phyloP scores from a whole-genome alignment of 2,113 vertebrate genomes.

The Tautogolabrus adspersus region DNA sequence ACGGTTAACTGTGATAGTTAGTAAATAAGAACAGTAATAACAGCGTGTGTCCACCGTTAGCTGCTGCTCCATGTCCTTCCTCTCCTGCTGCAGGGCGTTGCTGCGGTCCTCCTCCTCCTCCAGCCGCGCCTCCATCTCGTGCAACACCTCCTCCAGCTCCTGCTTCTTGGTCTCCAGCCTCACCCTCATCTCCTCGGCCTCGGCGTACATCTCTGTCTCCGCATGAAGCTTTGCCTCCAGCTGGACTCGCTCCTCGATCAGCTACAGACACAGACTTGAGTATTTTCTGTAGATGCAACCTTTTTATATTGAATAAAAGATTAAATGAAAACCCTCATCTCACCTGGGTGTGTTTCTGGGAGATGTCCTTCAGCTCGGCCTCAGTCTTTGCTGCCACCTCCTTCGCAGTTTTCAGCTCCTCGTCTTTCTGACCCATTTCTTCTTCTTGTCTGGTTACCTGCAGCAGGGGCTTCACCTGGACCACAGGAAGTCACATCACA shows the following conservation, averaged over 20 bases:
- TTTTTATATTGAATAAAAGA: too few species aligned
- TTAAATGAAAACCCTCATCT: accelerated
- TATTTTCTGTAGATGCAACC: not conserved
- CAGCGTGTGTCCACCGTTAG: slow-evolving; percentile 84
- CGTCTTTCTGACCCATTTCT: slow-evolving; percentile 96
- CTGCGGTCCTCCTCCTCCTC: slow-evolving; percentile 94
- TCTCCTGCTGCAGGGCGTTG: slow-evolving; percentile 88
- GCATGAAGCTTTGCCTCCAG: slow-evolving; percentile 91
- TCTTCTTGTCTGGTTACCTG: slow-evolving; percentile 97
- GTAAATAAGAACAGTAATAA: too few species aligned
- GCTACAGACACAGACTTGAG: slow-evolving; percentile 66
- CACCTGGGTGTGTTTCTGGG: slow-evolving; percentile 91
- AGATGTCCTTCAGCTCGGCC: slow-evolving; percentile 89
- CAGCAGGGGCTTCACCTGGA: slow-evolving; percentile 95
- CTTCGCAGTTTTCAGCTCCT: slow-evolving; percentile 89
- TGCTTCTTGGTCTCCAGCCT: slow-evolving; percentile 92
- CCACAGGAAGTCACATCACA: not conserved
- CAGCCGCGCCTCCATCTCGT: slow-evolving; percentile 94
- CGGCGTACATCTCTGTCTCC: slow-evolving; percentile 90
- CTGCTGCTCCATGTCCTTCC: slow-evolving; percentile 93
- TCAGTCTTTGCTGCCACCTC: slow-evolving; percentile 89
- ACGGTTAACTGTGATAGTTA: too few species aligned
- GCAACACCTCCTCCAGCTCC: slow-evolving; percentile 95
- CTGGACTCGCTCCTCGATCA: slow-evolving; percentile 88
- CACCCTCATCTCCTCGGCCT: slow-evolving; percentile 93